phyloP scores from a whole-genome alignment of 1,140 invertebrate genomes.

The Trichoplusia ni region DNA sequence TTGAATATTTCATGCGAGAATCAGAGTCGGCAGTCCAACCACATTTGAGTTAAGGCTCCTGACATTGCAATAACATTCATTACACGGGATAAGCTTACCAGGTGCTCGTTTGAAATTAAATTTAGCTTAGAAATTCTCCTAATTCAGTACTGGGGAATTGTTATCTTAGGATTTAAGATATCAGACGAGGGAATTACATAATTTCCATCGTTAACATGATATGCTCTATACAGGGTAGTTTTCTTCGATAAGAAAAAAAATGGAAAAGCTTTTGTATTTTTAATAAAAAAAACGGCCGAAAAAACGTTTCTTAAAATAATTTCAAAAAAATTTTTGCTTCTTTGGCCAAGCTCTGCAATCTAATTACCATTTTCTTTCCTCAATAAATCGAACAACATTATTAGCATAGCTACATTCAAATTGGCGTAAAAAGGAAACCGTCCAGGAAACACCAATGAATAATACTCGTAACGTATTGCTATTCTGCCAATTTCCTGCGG shows the following conservation, averaged over 20 bases:
- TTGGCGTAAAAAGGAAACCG: constrained; percentile 5
- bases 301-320: background rate
- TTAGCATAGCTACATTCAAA: constrained; percentile 19
- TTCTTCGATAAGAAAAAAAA: too few relatives aligned
- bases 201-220: too few relatives aligned
- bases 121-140: constrained; percentile 16
- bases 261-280: too few relatives aligned
- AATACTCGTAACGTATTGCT: constrained; percentile 17
- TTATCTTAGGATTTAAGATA: too few relatives aligned
- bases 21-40: constrained; percentile 2
- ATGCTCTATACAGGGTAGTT: too few relatives aligned
- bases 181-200: too few relatives aligned
- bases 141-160: background rate
- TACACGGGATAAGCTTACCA: constrained; percentile 19
- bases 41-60: constrained; percentile 18
- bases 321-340: too few relatives aligned
- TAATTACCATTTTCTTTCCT: constrained; percentile 7
- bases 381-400: constrained; percentile 1
- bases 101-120: constrained; percentile 21
- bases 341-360: too few relatives aligned
- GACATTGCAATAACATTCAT: constrained; percentile 31
- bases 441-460: constrained; percentile 19
- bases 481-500: constrained; percentile 17
- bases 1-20: background rate
- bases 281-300: background rate